phyloP scores from a whole-genome alignment of 2,888 invertebrate species.

The Idaea aversata region DNA sequence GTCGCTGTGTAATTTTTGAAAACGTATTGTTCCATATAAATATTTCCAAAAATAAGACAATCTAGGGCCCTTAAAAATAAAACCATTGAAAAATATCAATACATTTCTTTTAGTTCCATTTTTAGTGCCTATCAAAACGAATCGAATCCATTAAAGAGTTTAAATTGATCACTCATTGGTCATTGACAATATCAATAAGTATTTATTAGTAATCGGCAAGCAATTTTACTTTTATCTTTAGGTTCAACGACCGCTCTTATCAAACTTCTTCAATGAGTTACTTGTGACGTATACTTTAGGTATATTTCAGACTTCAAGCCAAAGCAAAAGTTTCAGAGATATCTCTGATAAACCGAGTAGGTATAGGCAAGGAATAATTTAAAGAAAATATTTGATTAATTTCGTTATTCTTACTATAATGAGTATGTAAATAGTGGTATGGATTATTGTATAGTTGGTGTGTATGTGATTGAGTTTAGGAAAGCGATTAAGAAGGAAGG shows the following conservation, averaged over 20 bases:
- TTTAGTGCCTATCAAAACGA: too few species aligned
- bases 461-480: too few species aligned
- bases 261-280: constrained; percentile 59
- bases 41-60: too few species aligned
- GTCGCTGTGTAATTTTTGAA: too few species aligned
- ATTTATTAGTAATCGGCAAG: constrained; percentile 37
- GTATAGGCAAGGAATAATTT: neutral
- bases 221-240: constrained; percentile 47
- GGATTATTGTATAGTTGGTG: too few species aligned
- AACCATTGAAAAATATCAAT: too few species aligned
- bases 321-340: neutral
- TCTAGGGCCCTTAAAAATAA: too few species aligned
- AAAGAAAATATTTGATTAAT: neutral
- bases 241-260: constrained; percentile 65
- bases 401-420: neutral
- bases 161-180: constrained; percentile 31
- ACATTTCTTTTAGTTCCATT: too few species aligned
- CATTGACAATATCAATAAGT: constrained; percentile 37
- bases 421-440: too few species aligned
- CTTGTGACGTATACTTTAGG: constrained; percentile 46
- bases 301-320: constrained; percentile 2
- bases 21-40: too few species aligned
- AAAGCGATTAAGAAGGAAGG: too few species aligned
- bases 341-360: neutral
- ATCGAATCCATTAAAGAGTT: constrained; percentile 15